Evolutionary conservation across 1,140 invertebrate species (phyloP), one percentile per base, ranked within the genome.

Genomic region (Monochamus saltuarius): DNA sequence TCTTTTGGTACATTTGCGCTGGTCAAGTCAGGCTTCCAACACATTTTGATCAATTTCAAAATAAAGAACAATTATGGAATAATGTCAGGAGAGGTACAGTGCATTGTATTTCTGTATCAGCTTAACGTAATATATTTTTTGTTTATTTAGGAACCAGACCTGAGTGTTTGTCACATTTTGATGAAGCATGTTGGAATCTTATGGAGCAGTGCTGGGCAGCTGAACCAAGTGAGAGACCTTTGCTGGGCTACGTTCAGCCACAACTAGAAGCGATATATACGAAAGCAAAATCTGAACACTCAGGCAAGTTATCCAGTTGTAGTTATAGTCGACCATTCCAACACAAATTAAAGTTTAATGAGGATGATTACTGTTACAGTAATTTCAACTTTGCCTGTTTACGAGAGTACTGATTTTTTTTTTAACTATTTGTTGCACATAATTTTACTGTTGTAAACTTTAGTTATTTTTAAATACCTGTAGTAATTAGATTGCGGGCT

Each of bases 1-100:
- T 95, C 16, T 94, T 95, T 76, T 95, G 92, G 93, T 94, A 94
- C 66, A 83, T 94, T 53, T 94, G 92, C 79, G 87, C 92, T 4
- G 92, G 91, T 3, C 86, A 89, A 69, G 87, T 92, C 0, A 84
- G 83, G 69, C 79, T 95, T 38, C 92, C 94, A 3, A 83, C 84
- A 49, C 85, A 87, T 2, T 95, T 94, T 78, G 91, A 95, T 70
- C 85, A 89, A 61, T 95, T 92, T 76, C 86, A 87, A 66, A 93
- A 90, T 64, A 95, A 95, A 73, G 92, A 95, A 73, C 89, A 93
- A 67, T 76, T 95, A 0, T 95, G 92, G 91, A 89, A 79, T 43
- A 89, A 84, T 74, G 92, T 95, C 0, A 87, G 86, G 71, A 86
- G 86, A 88, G 92, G 91, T 93, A 77, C 66, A 53, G 55, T 19